Percentiles rank a stretch among this genome's conserved stretches.
Evolutionary conservation across 53 echinoderm and acorn worm species (phyloP).

Genomic region (Stichopus horrens): DNA sequence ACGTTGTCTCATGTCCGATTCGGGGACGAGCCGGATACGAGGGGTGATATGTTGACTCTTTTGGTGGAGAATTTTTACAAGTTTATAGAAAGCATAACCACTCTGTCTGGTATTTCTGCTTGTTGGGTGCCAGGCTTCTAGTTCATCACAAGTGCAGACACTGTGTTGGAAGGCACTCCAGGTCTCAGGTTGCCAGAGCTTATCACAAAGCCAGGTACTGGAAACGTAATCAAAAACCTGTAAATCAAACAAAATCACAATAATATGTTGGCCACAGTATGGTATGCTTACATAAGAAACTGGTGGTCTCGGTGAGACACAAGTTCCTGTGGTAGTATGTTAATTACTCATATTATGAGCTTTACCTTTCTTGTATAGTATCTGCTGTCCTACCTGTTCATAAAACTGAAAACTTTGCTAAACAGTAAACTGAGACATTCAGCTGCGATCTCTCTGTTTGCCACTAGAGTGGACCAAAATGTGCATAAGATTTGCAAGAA

Average conservation of each 20-base stretch:
- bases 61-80: background rate
- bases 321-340: too few species aligned
- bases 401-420: too few species aligned
- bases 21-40: background rate
- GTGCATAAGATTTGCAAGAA: too few species aligned
- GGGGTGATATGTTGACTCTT: background rate
- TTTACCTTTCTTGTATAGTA: too few species aligned
- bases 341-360: too few species aligned
- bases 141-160: background rate
- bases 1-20: background rate
- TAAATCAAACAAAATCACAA: background rate
- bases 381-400: too few species aligned
- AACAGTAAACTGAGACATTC: too few species aligned
- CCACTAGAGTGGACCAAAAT: too few species aligned
- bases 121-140: background rate
- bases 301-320: too few species aligned
- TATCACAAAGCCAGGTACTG: conserved; percentile 10
- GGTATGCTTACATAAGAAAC: too few species aligned
- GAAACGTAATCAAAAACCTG: background rate
- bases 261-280: background rate
- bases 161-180: background rate
- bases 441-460: too few species aligned
- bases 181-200: background rate
- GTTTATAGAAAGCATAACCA: background rate
- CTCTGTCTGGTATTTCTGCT: background rate